Evolutionary conservation across 92 coral and sea anemone species (phyloP).

Genomic region (Muricea muricata): DNA sequence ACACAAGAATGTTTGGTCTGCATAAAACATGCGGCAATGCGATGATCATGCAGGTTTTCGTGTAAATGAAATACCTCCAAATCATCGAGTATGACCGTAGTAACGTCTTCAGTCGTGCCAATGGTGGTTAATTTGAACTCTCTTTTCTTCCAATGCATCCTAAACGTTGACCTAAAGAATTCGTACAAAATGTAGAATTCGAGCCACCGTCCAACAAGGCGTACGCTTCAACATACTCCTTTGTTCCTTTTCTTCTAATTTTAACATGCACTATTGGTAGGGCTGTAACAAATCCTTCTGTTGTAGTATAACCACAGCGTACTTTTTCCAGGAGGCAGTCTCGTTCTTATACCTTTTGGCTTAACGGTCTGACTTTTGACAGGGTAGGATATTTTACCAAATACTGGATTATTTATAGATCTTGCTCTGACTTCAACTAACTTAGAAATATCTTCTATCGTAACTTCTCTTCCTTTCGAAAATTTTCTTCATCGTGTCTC

Average conservation of each 20-base stretch:
- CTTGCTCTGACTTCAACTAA: neutral
- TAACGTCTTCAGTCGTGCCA: constrained; percentile 11
- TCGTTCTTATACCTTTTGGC: neutral
- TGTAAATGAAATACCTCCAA: constrained; percentile 43
- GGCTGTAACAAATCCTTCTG: neutral
- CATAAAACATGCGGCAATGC: no score
- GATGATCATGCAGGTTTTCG: no score
- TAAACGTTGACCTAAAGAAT: constrained; percentile 14
- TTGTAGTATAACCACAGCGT: constrained; percentile 7
- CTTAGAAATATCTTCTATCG: neutral
- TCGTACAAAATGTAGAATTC: constrained; percentile 47
- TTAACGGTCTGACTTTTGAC: neutral
- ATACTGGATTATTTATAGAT: neutral
- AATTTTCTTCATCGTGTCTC: neutral
- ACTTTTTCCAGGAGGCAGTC: no score
- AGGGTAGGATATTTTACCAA: no score
- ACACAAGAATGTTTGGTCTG: constrained; percentile 33
- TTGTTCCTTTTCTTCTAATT: neutral
- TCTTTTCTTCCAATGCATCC: constrained; percentile 17
- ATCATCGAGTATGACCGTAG: neutral
- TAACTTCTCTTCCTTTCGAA: neutral
- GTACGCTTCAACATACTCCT: neutral
- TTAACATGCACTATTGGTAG: constrained; percentile 49
- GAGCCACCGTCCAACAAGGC: constrained; percentile 65
- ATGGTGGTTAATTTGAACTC: constrained; percentile 43